phyloP scores from a whole-genome alignment of 1,140 invertebrate genomes.

The Eumaeus atala region DNA sequence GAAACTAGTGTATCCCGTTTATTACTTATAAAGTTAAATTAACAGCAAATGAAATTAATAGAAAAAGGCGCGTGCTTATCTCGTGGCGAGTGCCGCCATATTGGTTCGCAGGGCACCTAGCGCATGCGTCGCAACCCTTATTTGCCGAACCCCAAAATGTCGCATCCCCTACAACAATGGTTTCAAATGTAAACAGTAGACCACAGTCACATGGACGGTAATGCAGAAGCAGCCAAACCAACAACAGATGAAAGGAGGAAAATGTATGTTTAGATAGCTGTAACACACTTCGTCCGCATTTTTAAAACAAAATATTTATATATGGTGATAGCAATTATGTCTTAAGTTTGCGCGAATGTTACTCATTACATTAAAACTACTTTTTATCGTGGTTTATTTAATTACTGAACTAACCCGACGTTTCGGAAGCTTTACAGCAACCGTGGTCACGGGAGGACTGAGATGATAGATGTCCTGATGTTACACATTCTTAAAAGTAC shows the following conservation, averaged over 20 bases:
- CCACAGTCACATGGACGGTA: background rate
- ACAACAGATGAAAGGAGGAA: background rate
- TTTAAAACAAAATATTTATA: no score
- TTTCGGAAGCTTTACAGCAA: no score
- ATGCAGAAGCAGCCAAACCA: background rate
- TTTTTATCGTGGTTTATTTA: no score
- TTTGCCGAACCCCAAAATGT: conserved; percentile 16
- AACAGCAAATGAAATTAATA: conserved; percentile 41
- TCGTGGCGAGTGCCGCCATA: conserved; percentile 63
- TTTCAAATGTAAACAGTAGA: conserved; percentile 4
- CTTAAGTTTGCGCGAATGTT: no score
- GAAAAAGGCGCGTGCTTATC: conserved; percentile 51
- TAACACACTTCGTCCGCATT: background rate
- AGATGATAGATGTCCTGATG: no score
- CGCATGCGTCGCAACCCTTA: conserved; percentile 52
- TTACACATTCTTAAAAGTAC: no score
- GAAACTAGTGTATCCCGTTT: background rate
- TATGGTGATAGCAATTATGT: no score
- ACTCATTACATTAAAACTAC: no score
- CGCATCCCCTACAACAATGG: conserved; percentile 6
- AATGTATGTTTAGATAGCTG: background rate
- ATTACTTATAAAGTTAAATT: background rate
- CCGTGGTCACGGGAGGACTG: no score
- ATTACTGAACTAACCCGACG: no score
- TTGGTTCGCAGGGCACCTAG: conserved; percentile 46